Conservation (phyloP, 2,888 invertebrate species). For the Merodon equestris region DNA sequence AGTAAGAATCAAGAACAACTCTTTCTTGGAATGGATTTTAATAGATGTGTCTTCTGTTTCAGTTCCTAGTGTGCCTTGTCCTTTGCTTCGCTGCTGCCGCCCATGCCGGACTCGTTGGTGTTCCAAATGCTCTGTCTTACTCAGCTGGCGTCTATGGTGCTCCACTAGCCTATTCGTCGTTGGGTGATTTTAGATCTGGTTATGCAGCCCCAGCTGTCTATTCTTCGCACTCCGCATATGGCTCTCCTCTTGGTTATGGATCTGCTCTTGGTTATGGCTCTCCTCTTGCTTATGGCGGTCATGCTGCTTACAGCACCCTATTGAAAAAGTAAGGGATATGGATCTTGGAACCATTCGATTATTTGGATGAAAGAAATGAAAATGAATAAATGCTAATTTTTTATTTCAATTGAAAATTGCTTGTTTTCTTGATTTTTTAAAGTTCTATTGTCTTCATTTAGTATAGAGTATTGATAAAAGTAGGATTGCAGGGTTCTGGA, state of each 20-base stretch:
- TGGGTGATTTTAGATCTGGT: background rate
- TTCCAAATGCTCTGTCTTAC: constrained; percentile 21
- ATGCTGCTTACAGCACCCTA: constrained; percentile 21
- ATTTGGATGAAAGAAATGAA: too few species aligned
- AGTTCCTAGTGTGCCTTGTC: constrained; percentile 44
- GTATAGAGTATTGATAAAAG: too few species aligned
- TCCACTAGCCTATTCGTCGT: constrained; percentile 22
- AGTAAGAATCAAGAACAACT: background rate
- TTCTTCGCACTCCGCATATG: constrained; percentile 29
- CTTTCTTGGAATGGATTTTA: too few species aligned
- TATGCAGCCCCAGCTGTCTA: constrained; percentile 33
- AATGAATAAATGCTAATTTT: too few species aligned
- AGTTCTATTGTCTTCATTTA: too few species aligned
- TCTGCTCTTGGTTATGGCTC: background rate
- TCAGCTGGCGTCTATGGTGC: constrained; percentile 36
- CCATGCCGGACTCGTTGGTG: constrained; percentile 39
- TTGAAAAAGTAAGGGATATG: constrained; percentile 33
- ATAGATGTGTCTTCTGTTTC: background rate
- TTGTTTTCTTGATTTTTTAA: too few species aligned
- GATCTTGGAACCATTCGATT: background rate
- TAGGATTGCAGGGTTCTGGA: too few species aligned
- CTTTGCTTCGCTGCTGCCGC: constrained; percentile 47
- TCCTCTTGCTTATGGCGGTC: constrained; percentile 4
- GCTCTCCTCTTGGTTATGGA: constrained; percentile 2
- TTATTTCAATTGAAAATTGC: too few species aligned